These are phyloP conservation scores for Drosophila flavopinicola DNA, from an alignment of 2,888 invertebrate genomes.

Conservation along the genomic window DNA sequence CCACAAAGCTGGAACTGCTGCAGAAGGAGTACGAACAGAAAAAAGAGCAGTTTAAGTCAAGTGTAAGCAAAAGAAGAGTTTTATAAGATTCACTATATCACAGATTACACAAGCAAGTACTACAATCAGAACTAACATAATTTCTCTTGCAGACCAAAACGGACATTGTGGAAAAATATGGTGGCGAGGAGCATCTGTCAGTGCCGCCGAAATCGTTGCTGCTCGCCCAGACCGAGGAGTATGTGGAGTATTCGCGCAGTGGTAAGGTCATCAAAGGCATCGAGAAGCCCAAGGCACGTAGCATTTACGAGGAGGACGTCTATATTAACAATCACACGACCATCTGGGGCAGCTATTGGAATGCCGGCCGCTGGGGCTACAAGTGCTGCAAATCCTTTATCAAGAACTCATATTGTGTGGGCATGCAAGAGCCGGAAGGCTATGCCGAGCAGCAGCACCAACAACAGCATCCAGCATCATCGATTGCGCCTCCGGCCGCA, in stretches of 20 bases:
- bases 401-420: slow-evolving; percentile 82
- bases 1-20: slow-evolving; percentile 97
- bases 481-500: slow-evolving; percentile 14
- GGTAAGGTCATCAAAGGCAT: slow-evolving; percentile 94
- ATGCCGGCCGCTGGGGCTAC: slow-evolving; percentile 96
- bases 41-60: slow-evolving; percentile 94
- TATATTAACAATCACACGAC: slow-evolving; percentile 96
- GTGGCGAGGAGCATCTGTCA: slow-evolving; percentile 96
- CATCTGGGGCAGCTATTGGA: slow-evolving; percentile 99
- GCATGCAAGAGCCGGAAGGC: slow-evolving; percentile 70
- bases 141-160: slow-evolving; percentile 88
- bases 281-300: slow-evolving; percentile 93
- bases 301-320: slow-evolving; percentile 97
- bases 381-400: slow-evolving; percentile 97
- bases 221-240: slow-evolving; percentile 97
- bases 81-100: too few relatives aligned
- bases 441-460: slow-evolving; percentile 51
- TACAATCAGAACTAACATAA: too few relatives aligned
- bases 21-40: slow-evolving; percentile 95
- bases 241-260: slow-evolving; percentile 96
- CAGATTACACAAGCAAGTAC: too few relatives aligned
- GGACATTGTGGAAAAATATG: slow-evolving; percentile 95
- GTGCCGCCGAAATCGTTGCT: slow-evolving; percentile 93
- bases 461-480: slow-evolving; percentile 14
- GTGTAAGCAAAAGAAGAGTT: slow-evolving; percentile 59